Conservation (phyloP, 2,797 vertebrate genomes). For the Pantherophis alleghaniensis region DNA sequence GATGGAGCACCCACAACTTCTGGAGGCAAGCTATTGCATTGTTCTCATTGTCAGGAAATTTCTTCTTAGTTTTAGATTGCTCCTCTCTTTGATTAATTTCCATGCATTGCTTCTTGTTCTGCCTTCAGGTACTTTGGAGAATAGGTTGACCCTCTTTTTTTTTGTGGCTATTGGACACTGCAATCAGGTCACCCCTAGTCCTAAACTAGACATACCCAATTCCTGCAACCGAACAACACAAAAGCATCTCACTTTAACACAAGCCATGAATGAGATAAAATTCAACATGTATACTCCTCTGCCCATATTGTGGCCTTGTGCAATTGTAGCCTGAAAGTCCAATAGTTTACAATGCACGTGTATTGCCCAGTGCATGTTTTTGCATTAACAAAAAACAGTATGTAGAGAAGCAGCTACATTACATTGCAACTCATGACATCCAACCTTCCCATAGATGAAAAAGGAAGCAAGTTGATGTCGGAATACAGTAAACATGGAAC, state of each 20-base stretch:
- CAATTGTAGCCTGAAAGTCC: neutral
- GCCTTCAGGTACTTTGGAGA: neutral
- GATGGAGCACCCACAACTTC: neutral
- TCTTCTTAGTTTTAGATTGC: neutral
- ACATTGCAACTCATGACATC: neutral
- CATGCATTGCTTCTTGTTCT: neutral
- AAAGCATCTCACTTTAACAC: neutral
- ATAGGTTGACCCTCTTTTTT: neutral
- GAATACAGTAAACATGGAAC: neutral
- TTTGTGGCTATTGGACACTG: neutral
- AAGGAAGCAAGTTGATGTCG: neutral
- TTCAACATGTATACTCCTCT: neutral
- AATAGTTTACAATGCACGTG: neutral
- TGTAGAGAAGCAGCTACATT: neutral
- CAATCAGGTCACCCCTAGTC: neutral
- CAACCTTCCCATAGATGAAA: neutral
- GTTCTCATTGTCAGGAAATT: neutral
- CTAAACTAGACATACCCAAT: neutral
- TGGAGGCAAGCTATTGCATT: neutral
- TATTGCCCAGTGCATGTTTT: neutral
- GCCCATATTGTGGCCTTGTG: neutral
- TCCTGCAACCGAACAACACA: neutral
- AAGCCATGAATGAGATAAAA: neutral
- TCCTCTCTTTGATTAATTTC: neutral
- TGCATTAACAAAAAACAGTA: neutral